Base-by-base conservation (phyloP, 2,797 vertebrate genomes). In the Iguana delicatissima region DNA sequence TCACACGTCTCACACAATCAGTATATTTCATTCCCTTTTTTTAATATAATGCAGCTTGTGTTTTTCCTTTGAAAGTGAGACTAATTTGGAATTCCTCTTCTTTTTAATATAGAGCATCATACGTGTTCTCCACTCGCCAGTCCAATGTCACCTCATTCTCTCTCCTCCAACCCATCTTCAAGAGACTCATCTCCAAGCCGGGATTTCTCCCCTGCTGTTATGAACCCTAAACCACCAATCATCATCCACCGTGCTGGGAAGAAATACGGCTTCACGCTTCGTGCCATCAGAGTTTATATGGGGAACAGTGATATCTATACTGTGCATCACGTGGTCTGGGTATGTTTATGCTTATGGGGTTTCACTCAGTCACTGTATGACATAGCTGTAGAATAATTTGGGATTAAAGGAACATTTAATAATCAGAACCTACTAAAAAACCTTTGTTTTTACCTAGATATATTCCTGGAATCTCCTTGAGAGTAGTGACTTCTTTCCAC, bases 311-410 rank as follows among this genome's bases (percentile, higher is more conserved):
- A 99, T 89, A 97, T 99, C 97, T 99, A 99, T 97, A 98, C 98
- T 0, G 98, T 99, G 32, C 99, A 99, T 92, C 99, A 99, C 96
- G 98, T 99, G 98, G 99, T 99, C 95, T 99, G 99, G 99, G 99
- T 99, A 97, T 96, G 99, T 98, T 94, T 91, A 84, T 93, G 89
- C 89, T 95, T 86, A 42, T 20, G 85, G 62, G 62, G 29, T 55
- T 85, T 26, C 4, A 79, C 35, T 79, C 24, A 59, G 50, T 46
- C 52, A 50, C 18, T 35, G 38, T 77, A 79, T 84, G 50, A 55
- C 8, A 82, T 64, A 46, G 42, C 62, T 77, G 18, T 50, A 85
- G n/a, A 69, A 7, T 81, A 87, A 20, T 35, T 87, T 1, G 1
- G 20, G 67, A 76, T 10, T 82, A 2, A 50, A 84, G 42, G 76